phyloP scores from a whole-genome alignment of 2,113 vertebrate genomes.

The Connochaetes taurinus region DNA sequence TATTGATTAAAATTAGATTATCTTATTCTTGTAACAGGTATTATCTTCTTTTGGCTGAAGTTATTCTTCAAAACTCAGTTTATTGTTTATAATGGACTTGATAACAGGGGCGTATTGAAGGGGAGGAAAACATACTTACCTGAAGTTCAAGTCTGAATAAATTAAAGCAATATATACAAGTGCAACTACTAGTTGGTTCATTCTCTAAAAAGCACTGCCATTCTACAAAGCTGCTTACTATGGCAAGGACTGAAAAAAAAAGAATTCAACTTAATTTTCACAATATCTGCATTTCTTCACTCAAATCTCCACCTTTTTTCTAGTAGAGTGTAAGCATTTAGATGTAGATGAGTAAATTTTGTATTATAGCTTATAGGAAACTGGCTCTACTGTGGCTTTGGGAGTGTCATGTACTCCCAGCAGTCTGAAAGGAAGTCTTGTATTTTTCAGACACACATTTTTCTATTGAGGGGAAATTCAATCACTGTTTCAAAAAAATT shows the following conservation, averaged over 20 bases:
- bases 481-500: neutral
- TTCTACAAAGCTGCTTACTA: slow-evolving; percentile 70
- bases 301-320: neutral
- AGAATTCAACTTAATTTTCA: slow-evolving; percentile 74
- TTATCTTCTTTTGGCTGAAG: slow-evolving; percentile 20
- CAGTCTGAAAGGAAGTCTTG: neutral
- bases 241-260: slow-evolving; percentile 56
- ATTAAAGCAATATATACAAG: slow-evolving; percentile 53
- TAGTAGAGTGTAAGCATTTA: neutral
- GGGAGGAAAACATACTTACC: slow-evolving; percentile 35
- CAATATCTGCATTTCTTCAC: neutral
- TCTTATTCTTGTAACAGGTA: neutral
- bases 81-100: neutral
- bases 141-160: slow-evolving; percentile 27
- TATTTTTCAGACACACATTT: neutral
- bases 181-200: neutral
- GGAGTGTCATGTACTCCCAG: neutral
- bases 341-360: neutral
- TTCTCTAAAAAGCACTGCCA: slow-evolving; percentile 63
- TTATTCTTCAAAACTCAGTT: neutral
- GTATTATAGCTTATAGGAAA: neutral
- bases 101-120: neutral
- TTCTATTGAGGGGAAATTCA: neutral
- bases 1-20: neutral
- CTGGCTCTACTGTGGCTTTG: neutral